Evolutionary conservation across 2,113 vertebrate genomes (phyloP), one percentile per base, ranked within the genome.

Genomic region (Aspiorhynchus laticeps): DNA sequence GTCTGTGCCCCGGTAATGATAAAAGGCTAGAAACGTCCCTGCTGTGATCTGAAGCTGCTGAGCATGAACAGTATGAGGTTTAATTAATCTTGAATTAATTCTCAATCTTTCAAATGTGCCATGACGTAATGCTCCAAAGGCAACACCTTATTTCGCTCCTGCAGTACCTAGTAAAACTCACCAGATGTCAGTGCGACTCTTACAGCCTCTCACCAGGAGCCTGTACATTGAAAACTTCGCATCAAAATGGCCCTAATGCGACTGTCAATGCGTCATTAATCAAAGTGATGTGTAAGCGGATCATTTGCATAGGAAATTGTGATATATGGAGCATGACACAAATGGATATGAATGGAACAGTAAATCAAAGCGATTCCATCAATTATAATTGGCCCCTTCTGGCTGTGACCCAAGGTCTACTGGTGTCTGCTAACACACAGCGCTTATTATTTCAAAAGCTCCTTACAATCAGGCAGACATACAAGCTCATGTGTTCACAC

Each of bases 281-380:
- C 92, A 94, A 90, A 92, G 92, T 91, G 92, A 89, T 93, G 88
- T 90, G 84, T 33, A 75, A 92, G 87, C 78, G 88, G 89, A 91
- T 92, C 91, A 94, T 94, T 94, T 93, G 91, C 92, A 92, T 91
- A 87, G 91, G 93, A 93, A 92, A 94, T 92, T 93, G 92, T 92
- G 90, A 93, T 94, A 94, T 92, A 94, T 93, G 81, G 92, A 92
- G 93, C 93, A 89, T 92, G 93, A 94, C 94, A 91, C 90, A 95
- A 93, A 95, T 90, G 85, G 92, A 94, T 93, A 90, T 91, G 91
- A 91, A 90, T 85, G 89, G 90, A 92, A 88, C 88, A 38, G 89
- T 92, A 87, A 91, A 91, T 93, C 90, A 90, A 91, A 93, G 91
- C 88, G 90, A 87, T 90, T 88, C 86, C 89, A 92, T 95, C 91